Conservation (phyloP, 2,113 vertebrate species). For the Gulo gulo region DNA sequence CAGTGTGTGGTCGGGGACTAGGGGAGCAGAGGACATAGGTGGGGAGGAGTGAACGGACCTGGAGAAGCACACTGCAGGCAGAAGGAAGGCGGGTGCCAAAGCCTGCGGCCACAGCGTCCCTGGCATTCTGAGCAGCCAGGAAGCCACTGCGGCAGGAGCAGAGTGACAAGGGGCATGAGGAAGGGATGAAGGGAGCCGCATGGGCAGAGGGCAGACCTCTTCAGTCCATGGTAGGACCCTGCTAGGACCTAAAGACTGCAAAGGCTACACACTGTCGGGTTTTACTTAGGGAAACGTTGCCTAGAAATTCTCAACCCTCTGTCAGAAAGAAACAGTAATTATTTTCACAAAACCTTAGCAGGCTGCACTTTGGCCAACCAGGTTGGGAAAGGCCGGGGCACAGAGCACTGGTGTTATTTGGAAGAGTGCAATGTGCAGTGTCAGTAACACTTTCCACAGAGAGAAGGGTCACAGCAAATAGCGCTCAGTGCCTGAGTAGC, state of each 20-base stretch:
- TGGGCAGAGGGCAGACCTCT: background rate
- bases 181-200: background rate
- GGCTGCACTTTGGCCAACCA: background rate
- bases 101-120: background rate
- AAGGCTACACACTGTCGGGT: background rate
- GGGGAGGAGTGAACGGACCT: background rate
- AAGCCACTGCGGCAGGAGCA: background rate
- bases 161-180: background rate
- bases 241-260: background rate
- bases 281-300: background rate
- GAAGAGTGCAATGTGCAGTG: background rate
- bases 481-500: background rate
- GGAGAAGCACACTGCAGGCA: background rate
- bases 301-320: background rate
- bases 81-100: background rate
- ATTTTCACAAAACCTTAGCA: background rate
- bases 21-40: no score
- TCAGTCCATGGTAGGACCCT: background rate
- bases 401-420: background rate
- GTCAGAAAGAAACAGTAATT: background rate
- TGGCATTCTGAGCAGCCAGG: background rate
- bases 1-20: fast-evolving
- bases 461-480: background rate
- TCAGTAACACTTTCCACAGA: background rate
- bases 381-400: background rate